Conservation (phyloP, 92 coral and sea anemone genomes). For the Phenganax subtilis region DNA sequence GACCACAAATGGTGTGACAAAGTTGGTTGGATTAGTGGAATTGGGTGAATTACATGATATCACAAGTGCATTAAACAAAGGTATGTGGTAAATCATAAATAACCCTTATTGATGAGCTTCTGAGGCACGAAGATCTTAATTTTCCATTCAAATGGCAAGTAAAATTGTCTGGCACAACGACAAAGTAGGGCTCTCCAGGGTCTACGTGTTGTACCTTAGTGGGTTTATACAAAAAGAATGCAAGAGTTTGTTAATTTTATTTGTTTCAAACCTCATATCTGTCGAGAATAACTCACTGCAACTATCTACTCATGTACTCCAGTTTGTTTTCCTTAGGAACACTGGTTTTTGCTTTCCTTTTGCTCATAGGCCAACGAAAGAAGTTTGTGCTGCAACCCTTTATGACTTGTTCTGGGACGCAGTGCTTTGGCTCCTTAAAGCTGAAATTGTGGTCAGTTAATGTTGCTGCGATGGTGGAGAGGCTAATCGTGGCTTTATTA, state of each 20-base stretch:
- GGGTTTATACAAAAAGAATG: no score
- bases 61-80: conserved; percentile 14
- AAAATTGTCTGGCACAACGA: no score
- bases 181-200: no score
- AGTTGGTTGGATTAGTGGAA: no score
- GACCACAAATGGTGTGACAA: no score
- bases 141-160: not conserved
- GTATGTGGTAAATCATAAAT: not conserved
- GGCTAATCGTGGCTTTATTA: conserved; percentile 50
- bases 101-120: not conserved
- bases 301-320: conserved; percentile 51
- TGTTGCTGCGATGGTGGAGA: conserved; percentile 57
- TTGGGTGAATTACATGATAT: conserved; percentile 29
- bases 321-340: conserved; percentile 53
- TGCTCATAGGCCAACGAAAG: conserved; percentile 51
- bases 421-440: conserved; percentile 31
- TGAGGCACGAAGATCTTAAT: not conserved
- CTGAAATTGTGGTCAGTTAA: conserved; percentile 33
- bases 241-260: no score
- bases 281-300: conserved; percentile 37
- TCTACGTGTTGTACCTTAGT: no score
- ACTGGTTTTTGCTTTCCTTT: conserved; percentile 56
- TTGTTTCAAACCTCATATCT: not conserved
- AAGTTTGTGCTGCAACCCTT: conserved; percentile 16
- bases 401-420: not conserved